Percentiles rank a stretch among this genome's conserved stretches.
These are phyloP conservation scores for Eublepharis macularius DNA, from an alignment of 2,113 vertebrate species.

Conservation along the genomic window DNA sequence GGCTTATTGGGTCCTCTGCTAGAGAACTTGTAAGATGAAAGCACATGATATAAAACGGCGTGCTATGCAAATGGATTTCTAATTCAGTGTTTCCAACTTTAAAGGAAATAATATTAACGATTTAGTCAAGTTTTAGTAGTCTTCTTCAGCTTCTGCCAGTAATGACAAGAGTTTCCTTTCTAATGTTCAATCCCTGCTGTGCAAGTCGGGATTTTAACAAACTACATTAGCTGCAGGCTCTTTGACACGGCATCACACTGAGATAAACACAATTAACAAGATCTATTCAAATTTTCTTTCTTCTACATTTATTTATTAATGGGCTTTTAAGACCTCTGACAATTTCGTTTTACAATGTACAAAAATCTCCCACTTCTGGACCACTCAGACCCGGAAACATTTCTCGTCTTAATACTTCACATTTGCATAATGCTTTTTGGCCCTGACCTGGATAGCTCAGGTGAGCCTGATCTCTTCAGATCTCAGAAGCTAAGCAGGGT, in stretches of 20 bases:
- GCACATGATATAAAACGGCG: slow-evolving; percentile 15
- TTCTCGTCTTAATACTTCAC: too few relatives aligned
- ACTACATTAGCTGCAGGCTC: slow-evolving; percentile 65
- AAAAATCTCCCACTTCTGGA: neutral
- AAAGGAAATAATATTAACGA: slow-evolving; percentile 63
- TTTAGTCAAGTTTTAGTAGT: slow-evolving; percentile 59
- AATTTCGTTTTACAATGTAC: slow-evolving; percentile 5
- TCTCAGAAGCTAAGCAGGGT: too few relatives aligned
- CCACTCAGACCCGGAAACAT: neutral
- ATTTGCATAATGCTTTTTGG: too few relatives aligned
- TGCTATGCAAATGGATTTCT: slow-evolving; percentile 39
- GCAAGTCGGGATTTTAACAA: slow-evolving; percentile 68
- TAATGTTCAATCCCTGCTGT: slow-evolving; percentile 65
- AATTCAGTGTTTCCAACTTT: slow-evolving; percentile 37
- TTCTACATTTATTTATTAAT: slow-evolving; percentile 71
- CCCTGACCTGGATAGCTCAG: too few relatives aligned
- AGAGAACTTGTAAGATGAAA: slow-evolving; percentile 2
- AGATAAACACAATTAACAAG: slow-evolving; percentile 77
- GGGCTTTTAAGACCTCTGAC: slow-evolving; percentile 50
- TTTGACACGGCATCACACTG: slow-evolving; percentile 73
- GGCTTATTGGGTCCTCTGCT: neutral
- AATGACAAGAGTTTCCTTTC: slow-evolving; percentile 62
- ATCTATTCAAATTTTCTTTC: slow-evolving; percentile 67
- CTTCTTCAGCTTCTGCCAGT: slow-evolving; percentile 51
- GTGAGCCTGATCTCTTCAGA: too few relatives aligned